phyloP scores from a whole-genome alignment of 2,113 vertebrate genomes.

The Mionectes macconnelli region DNA sequence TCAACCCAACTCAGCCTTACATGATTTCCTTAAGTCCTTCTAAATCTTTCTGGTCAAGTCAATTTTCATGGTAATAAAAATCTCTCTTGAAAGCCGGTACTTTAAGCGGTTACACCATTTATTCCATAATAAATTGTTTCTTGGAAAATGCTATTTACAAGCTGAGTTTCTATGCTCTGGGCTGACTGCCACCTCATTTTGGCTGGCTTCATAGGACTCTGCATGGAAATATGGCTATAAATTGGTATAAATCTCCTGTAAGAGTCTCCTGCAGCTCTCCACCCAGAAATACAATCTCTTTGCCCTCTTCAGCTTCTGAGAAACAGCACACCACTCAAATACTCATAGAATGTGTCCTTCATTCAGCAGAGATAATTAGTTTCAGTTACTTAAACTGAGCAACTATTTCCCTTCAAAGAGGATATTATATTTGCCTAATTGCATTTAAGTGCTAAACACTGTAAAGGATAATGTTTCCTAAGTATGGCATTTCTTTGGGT shows the following conservation, averaged over 20 bases:
- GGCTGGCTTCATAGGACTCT: not conserved
- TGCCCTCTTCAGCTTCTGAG: conserved; percentile 14
- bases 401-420: conserved; percentile 69
- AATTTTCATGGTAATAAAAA: not conserved
- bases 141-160: conserved; percentile 33
- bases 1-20: not conserved
- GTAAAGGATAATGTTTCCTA: conserved; percentile 56
- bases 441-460: conserved; percentile 61
- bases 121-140: conserved; percentile 29
- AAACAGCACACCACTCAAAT: conserved; percentile 43
- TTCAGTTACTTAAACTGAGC: conserved; percentile 65
- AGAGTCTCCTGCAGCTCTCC: not conserved
- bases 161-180: conserved; percentile 4
- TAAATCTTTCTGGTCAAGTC: not conserved
- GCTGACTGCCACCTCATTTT: conserved; percentile 26
- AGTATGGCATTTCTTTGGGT: not conserved
- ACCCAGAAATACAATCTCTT: conserved; percentile 10
- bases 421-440: conserved; percentile 72
- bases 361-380: conserved; percentile 64
- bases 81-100: not conserved
- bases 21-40: not conserved
- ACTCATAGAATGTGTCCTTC: conserved; percentile 34
- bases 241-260: not conserved
- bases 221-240: conserved; percentile 27
- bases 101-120: not conserved